Evolutionary conservation across 2,113 vertebrate genomes (phyloP).

Genomic region (Diadophis punctatus): DNA sequence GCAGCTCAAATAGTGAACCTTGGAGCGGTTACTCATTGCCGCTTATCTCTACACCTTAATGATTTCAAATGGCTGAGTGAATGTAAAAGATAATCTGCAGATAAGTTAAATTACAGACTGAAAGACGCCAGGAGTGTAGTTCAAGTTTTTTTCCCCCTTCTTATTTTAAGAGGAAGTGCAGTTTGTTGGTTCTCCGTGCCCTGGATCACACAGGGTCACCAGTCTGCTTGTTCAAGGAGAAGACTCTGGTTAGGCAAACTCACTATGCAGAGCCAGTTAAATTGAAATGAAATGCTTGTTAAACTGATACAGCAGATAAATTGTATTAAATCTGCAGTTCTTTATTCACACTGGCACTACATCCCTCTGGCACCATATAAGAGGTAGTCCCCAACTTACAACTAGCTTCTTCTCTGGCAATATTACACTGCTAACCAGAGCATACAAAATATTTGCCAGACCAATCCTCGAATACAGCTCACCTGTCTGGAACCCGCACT

Average conservation of each 20-base stretch:
- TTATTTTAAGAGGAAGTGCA: constrained; percentile 48
- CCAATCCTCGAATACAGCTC: too few species aligned
- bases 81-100: constrained; percentile 68
- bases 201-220: constrained; percentile 44
- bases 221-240: constrained; percentile 43
- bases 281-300: not conserved
- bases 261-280: not conserved
- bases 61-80: constrained; percentile 68
- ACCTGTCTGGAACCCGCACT: too few species aligned
- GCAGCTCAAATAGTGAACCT: constrained; percentile 58
- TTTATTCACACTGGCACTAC: not conserved
- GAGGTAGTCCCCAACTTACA: too few species aligned
- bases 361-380: not conserved
- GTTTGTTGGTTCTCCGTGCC: constrained; percentile 53
- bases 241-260: not conserved
- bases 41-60: constrained; percentile 71
- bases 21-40: constrained; percentile 65
- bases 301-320: not conserved
- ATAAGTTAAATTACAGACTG: constrained; percentile 66
- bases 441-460: too few species aligned
- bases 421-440: too few species aligned
- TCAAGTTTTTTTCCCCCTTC: not conserved
- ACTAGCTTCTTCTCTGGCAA: too few species aligned
- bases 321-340: not conserved
- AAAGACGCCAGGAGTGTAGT: constrained; percentile 65